Base-by-base conservation (phyloP, 1,140 invertebrate genomes). In the Hyles euphorbiae region DNA sequence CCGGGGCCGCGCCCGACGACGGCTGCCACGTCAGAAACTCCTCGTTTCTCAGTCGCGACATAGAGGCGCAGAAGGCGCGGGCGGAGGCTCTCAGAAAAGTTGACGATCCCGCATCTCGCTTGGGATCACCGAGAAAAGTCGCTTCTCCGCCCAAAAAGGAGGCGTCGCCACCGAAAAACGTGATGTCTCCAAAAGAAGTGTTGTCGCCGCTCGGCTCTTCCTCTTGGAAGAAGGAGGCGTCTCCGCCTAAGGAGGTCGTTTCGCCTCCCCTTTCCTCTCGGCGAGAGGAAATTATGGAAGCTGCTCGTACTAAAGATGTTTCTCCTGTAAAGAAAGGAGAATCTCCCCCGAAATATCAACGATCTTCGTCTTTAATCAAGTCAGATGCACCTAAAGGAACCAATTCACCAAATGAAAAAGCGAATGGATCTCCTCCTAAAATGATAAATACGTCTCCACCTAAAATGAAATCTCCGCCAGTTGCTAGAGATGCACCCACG, bases 21-120 rank as follows among this genome's bases (percentile, higher is more conserved):
- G 65, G 67, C 40, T 67, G 70, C 63, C 79, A 80, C 36, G 77
- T 80, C 7, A 67, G 75, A 50, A 83, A 83, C 62, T 81, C 80
- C 2, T 80, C 78, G 0, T 78, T 83, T 58, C 59, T 83, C 44
- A 83, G 78, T 55, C 72, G 73, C 8, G 81, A 81, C 45, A 81
- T 80, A 5, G 78, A 81, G 63, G 72, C 78, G 3, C 74, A 77
- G 53, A 78, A 79, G 53, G 61, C 60, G 52, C 54, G 67, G 0
- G 63, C 52, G 7, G 59, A 70, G 36, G 36, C 10, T 52, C 47
- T 12, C 3, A 45, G 53, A 44, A 60, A 51, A 34, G 32, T 9
- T 4, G 51, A 52, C 4, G 34, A 51, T 34, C 43, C 34, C 55
- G 54, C 34, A 40, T 40, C 56, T 43, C 36, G 43, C 61, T n/a